phyloP scores from a whole-genome alignment of 2,797 vertebrate species.

The Melanotaenia nigrans region DNA sequence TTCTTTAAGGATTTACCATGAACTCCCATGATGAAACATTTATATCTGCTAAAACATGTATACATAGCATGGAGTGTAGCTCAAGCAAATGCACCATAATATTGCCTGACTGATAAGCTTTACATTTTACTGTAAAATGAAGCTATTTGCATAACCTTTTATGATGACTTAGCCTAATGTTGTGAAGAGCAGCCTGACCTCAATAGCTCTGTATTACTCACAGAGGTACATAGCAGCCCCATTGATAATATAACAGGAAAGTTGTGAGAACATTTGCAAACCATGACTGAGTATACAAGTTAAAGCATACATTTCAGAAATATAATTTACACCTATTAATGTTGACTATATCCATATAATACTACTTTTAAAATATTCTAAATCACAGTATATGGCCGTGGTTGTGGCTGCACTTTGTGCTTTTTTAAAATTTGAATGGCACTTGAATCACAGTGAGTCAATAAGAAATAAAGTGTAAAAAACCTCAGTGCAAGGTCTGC shows the following conservation, averaged over 20 bases:
- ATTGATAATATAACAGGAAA: slow-evolving; percentile 7
- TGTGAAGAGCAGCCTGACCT: neutral
- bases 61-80: neutral
- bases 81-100: neutral
- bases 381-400: neutral
- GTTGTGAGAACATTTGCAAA: slow-evolving; percentile 6
- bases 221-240: neutral
- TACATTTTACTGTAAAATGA: slow-evolving; percentile 34
- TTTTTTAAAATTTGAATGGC: neutral
- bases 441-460: neutral
- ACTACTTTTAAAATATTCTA: neutral
- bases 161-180: neutral
- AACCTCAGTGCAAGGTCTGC: neutral
- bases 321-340: neutral
- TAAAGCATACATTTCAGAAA: neutral
- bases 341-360: neutral
- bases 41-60: neutral
- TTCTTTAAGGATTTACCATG: neutral
- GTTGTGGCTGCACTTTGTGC: neutral
- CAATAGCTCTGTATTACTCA: slow-evolving; percentile 3
- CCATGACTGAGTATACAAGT: neutral
- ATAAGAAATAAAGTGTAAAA: neutral
- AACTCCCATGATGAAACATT: neutral
- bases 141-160: slow-evolving; percentile 31
- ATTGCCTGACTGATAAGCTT: neutral